Evolutionary conservation across 2,113 vertebrate genomes (phyloP).

Genomic region (Pongo abelii): DNA sequence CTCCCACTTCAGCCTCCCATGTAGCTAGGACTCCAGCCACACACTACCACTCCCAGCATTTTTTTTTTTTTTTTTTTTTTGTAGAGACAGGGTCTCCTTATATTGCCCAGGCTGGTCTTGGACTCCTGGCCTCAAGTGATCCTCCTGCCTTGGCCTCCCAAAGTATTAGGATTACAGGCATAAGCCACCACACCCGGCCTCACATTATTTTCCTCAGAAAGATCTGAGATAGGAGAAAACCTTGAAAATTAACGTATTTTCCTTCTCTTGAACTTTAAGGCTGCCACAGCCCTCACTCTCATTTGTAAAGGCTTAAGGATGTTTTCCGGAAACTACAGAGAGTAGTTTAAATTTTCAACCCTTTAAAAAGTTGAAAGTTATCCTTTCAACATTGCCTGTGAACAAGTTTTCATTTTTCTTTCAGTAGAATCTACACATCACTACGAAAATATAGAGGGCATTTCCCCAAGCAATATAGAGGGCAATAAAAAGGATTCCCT

Average conservation of each 20-base stretch:
- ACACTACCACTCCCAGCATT: not conserved
- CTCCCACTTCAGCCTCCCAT: not conserved
- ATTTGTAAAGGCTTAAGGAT: not conserved
- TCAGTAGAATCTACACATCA: slow-evolving; percentile 63
- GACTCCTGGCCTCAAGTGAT: not conserved
- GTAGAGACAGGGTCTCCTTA: not conserved
- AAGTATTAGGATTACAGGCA: not conserved
- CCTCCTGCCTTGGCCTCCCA: not conserved
- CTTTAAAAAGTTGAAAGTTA: not conserved
- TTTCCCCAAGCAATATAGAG: no score
- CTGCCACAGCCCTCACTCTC: not conserved
- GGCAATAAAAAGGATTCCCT: no score
- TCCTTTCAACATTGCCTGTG: slow-evolving; percentile 67
- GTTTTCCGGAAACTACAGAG: slow-evolving; percentile 65
- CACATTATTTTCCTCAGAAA: slow-evolving; percentile 55
- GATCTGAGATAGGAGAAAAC: not conserved
- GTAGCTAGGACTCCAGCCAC: not conserved
- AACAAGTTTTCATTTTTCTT: slow-evolving; percentile 73
- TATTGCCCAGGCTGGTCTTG: not conserved
- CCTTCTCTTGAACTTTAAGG: not conserved
- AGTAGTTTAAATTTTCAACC: not conserved
- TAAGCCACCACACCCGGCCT: not conserved
- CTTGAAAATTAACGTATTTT: not conserved
- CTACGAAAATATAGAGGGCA: slow-evolving; percentile 68
- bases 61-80: not conserved